These are phyloP conservation scores for Tauraco erythrolophus DNA, from an alignment of 2,113 vertebrate species.

Conservation along the genomic window DNA sequence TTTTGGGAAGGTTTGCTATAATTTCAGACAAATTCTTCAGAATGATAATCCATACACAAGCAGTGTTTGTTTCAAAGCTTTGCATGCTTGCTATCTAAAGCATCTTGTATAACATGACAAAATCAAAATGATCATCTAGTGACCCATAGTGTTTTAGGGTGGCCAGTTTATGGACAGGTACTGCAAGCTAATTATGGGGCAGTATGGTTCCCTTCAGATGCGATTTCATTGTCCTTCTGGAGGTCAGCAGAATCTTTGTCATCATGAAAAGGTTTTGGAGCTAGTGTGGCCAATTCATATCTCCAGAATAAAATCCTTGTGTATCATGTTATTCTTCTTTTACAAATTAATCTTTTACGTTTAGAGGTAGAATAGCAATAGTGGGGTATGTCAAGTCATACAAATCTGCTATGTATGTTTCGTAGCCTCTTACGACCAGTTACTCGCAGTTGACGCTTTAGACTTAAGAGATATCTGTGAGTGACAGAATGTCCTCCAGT, in stretches of 20 bases:
- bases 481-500: neutral
- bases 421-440: neutral
- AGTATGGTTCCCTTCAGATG: neutral
- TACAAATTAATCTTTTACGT: neutral
- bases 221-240: neutral
- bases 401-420: neutral
- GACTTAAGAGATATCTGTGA: neutral
- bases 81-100: neutral
- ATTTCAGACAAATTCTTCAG: neutral
- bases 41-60: neutral
- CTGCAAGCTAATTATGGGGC: neutral
- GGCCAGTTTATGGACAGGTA: neutral
- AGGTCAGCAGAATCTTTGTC: neutral
- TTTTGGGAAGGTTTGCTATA: neutral
- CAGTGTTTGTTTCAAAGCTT: neutral
- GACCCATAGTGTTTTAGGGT: neutral
- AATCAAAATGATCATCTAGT: neutral
- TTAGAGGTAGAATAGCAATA: neutral
- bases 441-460: neutral
- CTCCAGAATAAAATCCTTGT: neutral
- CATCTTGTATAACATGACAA: neutral
- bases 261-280: neutral
- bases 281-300: neutral
- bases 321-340: neutral
- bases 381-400: neutral